phyloP scores from a whole-genome alignment of 1,140 invertebrate species.

The Druon quercuslanigerum region DNA sequence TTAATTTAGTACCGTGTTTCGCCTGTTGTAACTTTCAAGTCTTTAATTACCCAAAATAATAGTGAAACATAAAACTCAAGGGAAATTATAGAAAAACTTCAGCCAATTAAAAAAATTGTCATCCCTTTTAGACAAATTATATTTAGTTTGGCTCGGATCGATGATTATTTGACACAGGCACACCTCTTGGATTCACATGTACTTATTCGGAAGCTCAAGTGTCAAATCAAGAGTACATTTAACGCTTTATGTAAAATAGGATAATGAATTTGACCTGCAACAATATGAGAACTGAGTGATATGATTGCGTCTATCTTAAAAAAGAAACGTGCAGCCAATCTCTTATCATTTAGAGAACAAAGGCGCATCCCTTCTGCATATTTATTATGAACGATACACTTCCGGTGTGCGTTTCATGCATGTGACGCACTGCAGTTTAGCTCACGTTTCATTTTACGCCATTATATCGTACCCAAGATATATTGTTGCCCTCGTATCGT shows the following conservation, averaged over 20 bases:
- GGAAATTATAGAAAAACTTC: no score
- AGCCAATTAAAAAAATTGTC: no score
- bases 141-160: no score
- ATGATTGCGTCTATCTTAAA: conserved; percentile 49
- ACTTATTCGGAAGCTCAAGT: not conserved
- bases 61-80: no score
- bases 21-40: no score
- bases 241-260: not conserved
- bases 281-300: conserved; percentile 21
- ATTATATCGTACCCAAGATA: conserved; percentile 36
- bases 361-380: conserved; percentile 42
- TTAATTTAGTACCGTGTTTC: no score
- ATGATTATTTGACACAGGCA: no score
- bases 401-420: conserved; percentile 56
- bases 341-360: conserved; percentile 51
- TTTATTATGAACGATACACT: conserved; percentile 50
- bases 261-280: conserved; percentile 29
- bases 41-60: no score
- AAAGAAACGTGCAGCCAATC: conserved; percentile 32
- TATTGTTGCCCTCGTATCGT: conserved; percentile 22
- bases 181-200: not conserved
- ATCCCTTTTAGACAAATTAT: no score
- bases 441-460: conserved; percentile 48
- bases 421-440: conserved; percentile 36
- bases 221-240: not conserved